phyloP scores from a whole-genome alignment of 2,113 vertebrate genomes.

The Gymnorhina tibicen region DNA sequence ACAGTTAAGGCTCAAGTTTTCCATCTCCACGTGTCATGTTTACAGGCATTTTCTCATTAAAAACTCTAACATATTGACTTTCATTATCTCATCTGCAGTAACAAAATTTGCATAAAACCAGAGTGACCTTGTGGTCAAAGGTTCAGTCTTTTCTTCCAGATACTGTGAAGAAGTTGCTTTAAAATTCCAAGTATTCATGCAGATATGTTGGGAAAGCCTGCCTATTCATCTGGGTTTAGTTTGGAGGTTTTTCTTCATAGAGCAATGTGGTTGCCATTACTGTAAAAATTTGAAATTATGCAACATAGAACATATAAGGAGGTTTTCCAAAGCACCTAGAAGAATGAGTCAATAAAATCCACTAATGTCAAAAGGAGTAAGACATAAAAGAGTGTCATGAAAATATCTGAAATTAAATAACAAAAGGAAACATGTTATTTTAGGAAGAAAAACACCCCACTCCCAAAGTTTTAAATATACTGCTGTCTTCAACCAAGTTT shows the following conservation, averaged over 20 bases:
- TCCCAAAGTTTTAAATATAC: background rate
- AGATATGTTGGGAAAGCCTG: background rate
- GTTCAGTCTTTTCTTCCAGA: background rate
- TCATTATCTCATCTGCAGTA: background rate
- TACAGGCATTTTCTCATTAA: background rate
- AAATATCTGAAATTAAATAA: background rate
- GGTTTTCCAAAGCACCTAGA: background rate
- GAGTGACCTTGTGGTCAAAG: background rate
- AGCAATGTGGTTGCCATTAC: background rate
- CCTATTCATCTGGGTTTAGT: background rate
- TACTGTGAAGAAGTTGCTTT: background rate
- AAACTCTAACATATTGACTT: background rate
- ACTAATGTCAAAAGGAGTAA: background rate
- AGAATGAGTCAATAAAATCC: background rate
- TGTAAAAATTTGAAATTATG: background rate
- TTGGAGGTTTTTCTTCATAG: background rate
- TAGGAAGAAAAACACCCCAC: background rate
- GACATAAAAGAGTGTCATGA: background rate
- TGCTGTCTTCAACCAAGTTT: background rate
- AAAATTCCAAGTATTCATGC: background rate
- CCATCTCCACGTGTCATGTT: rapidly evolving
- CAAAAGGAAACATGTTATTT: background rate
- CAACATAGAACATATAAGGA: background rate
- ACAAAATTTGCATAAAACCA: background rate
- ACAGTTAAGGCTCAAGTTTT: background rate